Base-by-base conservation (phyloP, 2,888 invertebrate genomes). In the Acanthoscelides obtectus region DNA sequence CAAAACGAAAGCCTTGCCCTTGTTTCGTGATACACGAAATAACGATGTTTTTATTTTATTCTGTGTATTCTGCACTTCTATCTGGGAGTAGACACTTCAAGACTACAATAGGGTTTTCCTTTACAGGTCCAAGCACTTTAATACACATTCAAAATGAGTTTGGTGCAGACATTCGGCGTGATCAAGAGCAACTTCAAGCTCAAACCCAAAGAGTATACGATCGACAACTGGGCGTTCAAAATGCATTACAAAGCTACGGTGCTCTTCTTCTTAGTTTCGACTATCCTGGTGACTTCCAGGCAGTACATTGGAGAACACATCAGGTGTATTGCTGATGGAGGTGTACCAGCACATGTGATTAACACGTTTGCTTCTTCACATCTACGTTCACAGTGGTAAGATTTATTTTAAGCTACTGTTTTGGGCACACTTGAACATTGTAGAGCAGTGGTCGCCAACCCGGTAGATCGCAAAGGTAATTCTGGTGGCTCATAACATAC, bases 231-330 rank as follows among this genome's bases (percentile, higher is more conserved):
- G 25, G 90, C 92, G 4, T 96, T 96, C 85, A 92, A 93, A 80
- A 86, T 96, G 17, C 97, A 97, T 84, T 97, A 96, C 85, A 90
- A 94, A 81, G 88, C 90, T 67, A 95, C 96, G 0, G 94, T 95
- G 76, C 87, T 92, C 8, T 85, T 94, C 72, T 88, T 98, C 63
- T 86, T 98, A 71, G 91, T 91, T 1, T 91, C 91, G 79, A 93
- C 94, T 64, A 87, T 97, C 79, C 87, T 98, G 80, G 95, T 98
- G 66, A 91, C 93, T 12, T 92, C 88, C 0, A 89, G 94, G 74
- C 96, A 98, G 86, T 97, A 95, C 86, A 94, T 98, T 81, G 98
- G 98, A 19, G 96, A 97, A 81, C 97, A 97, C 76, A 98, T 98
- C 81, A 93, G 92, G 86, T 98, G 98, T 82, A 91, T 96, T 68